phyloP scores from a whole-genome alignment of 2,888 invertebrate genomes.

The Apomyelois bistriatella region DNA sequence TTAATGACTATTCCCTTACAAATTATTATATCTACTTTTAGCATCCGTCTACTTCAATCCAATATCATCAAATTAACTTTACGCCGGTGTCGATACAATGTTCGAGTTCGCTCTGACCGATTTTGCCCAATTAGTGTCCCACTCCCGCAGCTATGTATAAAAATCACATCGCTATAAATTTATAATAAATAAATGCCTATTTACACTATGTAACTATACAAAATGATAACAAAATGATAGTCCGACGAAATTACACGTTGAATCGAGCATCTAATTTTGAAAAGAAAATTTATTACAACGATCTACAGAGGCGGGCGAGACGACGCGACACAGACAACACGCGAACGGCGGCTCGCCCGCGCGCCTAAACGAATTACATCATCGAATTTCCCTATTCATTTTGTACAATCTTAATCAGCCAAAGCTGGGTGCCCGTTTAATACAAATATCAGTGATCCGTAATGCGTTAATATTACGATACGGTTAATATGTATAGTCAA shows the following conservation, averaged over 20 bases:
- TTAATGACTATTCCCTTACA: slow-evolving; percentile 80
- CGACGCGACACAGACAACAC: slow-evolving; percentile 29
- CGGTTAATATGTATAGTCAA: slow-evolving; percentile 28
- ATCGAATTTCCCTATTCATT: slow-evolving; percentile 61
- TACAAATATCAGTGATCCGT: slow-evolving; percentile 65
- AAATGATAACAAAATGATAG: slow-evolving; percentile 79
- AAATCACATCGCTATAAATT: slow-evolving; percentile 78
- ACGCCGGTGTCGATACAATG: slow-evolving; percentile 57
- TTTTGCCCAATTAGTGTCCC: slow-evolving; percentile 62
- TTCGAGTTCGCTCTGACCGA: slow-evolving; percentile 65
- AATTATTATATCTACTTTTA: slow-evolving; percentile 77
- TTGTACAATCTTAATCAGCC: slow-evolving; percentile 76
- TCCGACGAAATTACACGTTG: slow-evolving; percentile 74
- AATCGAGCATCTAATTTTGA: slow-evolving; percentile 71
- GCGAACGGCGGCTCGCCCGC: slow-evolving; percentile 34
- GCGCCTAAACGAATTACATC: slow-evolving; percentile 61
- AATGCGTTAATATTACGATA: slow-evolving; percentile 40
- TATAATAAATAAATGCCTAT: slow-evolving; percentile 81
- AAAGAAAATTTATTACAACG: slow-evolving; percentile 69
- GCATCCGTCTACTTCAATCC: slow-evolving; percentile 70
- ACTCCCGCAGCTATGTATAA: slow-evolving; percentile 75
- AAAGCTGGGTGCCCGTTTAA: slow-evolving; percentile 69
- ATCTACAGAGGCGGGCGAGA: slow-evolving; percentile 45
- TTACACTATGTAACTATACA: slow-evolving; percentile 80
- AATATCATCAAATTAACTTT: slow-evolving; percentile 68